Evolutionary conservation across 2,113 vertebrate species (phyloP).

Genomic region (Andinoacara biseriatus): DNA sequence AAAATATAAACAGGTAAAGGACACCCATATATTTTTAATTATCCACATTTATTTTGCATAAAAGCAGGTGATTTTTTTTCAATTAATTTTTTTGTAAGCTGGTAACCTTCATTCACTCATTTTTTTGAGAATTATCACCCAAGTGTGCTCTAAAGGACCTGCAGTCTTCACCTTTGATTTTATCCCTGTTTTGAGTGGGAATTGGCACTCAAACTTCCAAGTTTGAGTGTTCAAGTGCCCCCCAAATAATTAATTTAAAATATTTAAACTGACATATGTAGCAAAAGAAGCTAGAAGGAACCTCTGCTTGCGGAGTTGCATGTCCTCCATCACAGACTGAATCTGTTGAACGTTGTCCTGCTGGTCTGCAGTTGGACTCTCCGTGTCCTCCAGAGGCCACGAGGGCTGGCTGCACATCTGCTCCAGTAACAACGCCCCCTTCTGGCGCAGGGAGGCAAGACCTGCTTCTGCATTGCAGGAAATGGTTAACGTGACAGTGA

Average conservation of each 20-base stretch:
- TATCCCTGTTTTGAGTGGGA: not conserved
- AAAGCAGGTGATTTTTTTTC: not conserved
- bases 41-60: not conserved
- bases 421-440: slow-evolving; percentile 92
- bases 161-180: not conserved
- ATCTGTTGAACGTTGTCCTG: slow-evolving; percentile 95
- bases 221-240: too few species aligned
- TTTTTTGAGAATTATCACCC: not conserved
- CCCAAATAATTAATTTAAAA: too few species aligned
- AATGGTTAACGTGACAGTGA: not conserved
- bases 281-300: slow-evolving; percentile 17
- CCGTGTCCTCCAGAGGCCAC: slow-evolving; percentile 87
- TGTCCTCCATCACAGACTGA: slow-evolving; percentile 97
- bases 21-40: not conserved
- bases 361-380: slow-evolving; percentile 90
- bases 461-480: slow-evolving; percentile 68
- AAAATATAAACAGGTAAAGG: not conserved
- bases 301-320: slow-evolving; percentile 99
- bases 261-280: not conserved
- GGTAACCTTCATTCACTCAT: not conserved
- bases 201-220: not conserved
- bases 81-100: not conserved
- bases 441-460: slow-evolving; percentile 90
- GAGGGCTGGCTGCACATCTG: slow-evolving; percentile 92
- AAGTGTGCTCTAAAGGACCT: not conserved